Conservation (phyloP, 1,140 invertebrate species). For the Aculops lycopersici region DNA sequence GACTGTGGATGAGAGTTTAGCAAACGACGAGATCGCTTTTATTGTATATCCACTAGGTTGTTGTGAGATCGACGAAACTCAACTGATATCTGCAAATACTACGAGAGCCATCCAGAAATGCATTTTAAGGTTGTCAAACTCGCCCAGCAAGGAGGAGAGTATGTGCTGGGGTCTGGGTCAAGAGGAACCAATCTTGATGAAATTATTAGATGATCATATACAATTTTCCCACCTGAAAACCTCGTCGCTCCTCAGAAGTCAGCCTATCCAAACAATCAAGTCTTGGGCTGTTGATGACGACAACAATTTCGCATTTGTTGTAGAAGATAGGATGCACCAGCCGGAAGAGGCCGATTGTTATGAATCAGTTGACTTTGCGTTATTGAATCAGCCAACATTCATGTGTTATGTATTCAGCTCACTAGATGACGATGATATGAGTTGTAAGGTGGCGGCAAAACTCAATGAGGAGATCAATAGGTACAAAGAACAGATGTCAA, state of each 20-base stretch:
- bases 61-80: constrained; percentile 70
- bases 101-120: constrained; percentile 84
- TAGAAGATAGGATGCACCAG: constrained; percentile 34
- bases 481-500: not conserved
- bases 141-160: constrained; percentile 1
- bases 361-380: not conserved
- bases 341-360: not conserved
- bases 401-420: constrained; percentile 86
- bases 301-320: constrained; percentile 70
- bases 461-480: not conserved
- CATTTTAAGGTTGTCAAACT: constrained; percentile 42
- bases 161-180: constrained; percentile 6
- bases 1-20: not conserved
- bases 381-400: constrained; percentile 17
- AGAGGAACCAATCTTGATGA: constrained; percentile 3
- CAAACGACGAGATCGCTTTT: not conserved
- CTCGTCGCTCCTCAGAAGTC: constrained; percentile 48
- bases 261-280: constrained; percentile 74
- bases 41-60: constrained; percentile 45
- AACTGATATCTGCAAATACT: constrained; percentile 63
- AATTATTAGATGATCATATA: constrained; percentile 23
- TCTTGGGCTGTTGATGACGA: constrained; percentile 52
- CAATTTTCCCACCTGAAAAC: constrained; percentile 46
- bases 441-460: not conserved
- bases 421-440: constrained; percentile 7